Conservation (phyloP, 92 coral and sea anemone species). For the Zoanthus gigantus region DNA sequence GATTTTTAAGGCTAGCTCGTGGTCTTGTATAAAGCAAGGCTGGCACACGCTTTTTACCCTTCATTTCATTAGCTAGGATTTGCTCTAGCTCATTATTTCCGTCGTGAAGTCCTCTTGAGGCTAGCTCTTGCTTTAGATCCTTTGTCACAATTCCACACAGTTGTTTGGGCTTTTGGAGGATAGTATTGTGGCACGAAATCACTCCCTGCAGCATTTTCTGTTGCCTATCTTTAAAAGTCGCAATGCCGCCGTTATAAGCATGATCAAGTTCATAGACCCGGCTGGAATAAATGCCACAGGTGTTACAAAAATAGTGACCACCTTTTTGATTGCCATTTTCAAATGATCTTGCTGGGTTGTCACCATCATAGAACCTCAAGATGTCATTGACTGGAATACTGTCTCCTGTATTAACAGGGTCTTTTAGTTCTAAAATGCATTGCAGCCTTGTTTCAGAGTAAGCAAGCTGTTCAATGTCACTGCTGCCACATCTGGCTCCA, state of each 20-base stretch:
- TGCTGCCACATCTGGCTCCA: slow-evolving; percentile 65
- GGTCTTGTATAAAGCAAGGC: slow-evolving; percentile 39
- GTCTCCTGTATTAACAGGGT: background rate
- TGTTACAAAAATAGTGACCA: slow-evolving; percentile 56
- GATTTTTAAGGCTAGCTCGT: slow-evolving; percentile 5
- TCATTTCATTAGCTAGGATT: slow-evolving; percentile 19
- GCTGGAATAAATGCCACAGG: slow-evolving; percentile 52
- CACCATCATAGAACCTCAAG: slow-evolving; percentile 56
- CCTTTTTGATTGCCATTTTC: slow-evolving; percentile 68
- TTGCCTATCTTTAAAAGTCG: slow-evolving; percentile 47
- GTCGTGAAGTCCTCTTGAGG: slow-evolving; percentile 52
- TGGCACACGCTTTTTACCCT: slow-evolving; percentile 43
- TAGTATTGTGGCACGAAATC: slow-evolving; percentile 31
- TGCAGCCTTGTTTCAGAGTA: slow-evolving; percentile 57
- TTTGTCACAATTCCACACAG: slow-evolving; percentile 15
- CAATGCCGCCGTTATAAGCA: slow-evolving; percentile 48
- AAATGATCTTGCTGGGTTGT: slow-evolving; percentile 62
- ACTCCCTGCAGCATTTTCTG: slow-evolving; percentile 12
- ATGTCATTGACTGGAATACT: slow-evolving; percentile 2
- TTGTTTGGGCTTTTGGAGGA: slow-evolving; percentile 46
- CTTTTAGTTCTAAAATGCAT: slow-evolving; percentile 49
- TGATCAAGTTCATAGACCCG: slow-evolving; percentile 52
- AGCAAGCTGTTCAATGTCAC: slow-evolving; percentile 60
- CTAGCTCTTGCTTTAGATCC: slow-evolving; percentile 53
- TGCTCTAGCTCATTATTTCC: slow-evolving; percentile 52